These are phyloP conservation scores for Argyresthia goedartella DNA, from an alignment of 2,888 invertebrate species.

Conservation along the genomic window DNA sequence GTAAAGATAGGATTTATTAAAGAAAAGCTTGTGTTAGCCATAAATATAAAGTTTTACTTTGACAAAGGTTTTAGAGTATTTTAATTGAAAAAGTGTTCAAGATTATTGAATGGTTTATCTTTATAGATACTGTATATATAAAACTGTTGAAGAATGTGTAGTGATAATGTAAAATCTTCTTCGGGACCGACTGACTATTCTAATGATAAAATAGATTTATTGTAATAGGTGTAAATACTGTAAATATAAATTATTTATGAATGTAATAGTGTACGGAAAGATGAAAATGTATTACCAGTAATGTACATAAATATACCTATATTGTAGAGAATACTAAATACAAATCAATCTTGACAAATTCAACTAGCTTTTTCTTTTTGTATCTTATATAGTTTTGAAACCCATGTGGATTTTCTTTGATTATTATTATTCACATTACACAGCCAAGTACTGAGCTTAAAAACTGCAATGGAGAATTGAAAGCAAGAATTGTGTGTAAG, in stretches of 20 bases:
- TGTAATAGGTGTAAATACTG: constrained; percentile 33
- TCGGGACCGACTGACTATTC: constrained; percentile 45
- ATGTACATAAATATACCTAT: not conserved
- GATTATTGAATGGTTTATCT: constrained; percentile 27
- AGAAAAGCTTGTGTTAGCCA: no score
- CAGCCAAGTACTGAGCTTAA: no score
- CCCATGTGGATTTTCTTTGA: no score
- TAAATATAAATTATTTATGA: constrained; percentile 36
- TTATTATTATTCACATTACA: no score
- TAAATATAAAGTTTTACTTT: not conserved
- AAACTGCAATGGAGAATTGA: no score
- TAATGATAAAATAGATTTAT: constrained; percentile 25
- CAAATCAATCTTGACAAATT: constrained; percentile 2
- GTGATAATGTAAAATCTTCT: not conserved
- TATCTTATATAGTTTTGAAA: not conserved
- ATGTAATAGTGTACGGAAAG: constrained; percentile 19
- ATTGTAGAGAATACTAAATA: constrained; percentile 3
- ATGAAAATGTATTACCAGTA: not conserved
- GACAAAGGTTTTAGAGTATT: constrained; percentile 28
- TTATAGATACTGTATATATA: not conserved
- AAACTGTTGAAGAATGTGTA: not conserved
- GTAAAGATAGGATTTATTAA: no score
- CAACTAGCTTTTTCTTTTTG: not conserved
- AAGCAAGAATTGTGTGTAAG: no score
- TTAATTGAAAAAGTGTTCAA: constrained; percentile 57